Conservation (phyloP, 2,113 vertebrate genomes). For the Thomomys bottae region DNA sequence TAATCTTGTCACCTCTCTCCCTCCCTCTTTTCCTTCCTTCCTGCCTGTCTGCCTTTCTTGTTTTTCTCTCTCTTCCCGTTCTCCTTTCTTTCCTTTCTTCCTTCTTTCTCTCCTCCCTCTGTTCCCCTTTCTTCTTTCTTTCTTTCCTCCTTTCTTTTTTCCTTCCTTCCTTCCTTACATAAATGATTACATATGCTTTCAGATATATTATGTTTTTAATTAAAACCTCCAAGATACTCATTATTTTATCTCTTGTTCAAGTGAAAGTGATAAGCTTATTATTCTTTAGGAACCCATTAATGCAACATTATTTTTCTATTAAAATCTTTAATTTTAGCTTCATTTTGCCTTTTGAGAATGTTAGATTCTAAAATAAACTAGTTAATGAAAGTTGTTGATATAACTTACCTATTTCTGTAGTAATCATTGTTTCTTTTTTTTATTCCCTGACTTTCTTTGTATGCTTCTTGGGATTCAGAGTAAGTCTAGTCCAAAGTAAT, state of each 20-base stretch:
- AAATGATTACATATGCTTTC: constrained; percentile 8
- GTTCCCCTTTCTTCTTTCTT: too few relatives aligned
- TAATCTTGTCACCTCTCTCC: too few relatives aligned
- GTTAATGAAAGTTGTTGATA: neutral
- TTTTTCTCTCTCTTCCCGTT: too few relatives aligned
- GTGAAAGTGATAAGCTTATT: neutral
- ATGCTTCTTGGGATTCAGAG: neutral
- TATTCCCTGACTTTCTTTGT: neutral
- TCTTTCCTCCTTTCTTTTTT: too few relatives aligned
- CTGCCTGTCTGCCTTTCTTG: too few relatives aligned
- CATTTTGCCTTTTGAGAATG: neutral
- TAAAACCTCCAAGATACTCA: neutral
- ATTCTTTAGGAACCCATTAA: neutral
- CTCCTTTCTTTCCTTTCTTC: too few relatives aligned
- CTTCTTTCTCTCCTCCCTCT: too few relatives aligned
- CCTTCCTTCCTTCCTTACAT: neutral
- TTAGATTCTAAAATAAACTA: neutral
- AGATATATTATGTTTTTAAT: neutral
- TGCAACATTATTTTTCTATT: neutral
- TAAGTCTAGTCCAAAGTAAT: neutral
- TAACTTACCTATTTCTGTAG: neutral
- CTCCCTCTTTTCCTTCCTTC: too few relatives aligned
- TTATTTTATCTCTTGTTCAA: neutral
- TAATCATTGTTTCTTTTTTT: neutral
- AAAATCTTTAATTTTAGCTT: neutral